Evolutionary conservation across 2,797 vertebrate species (phyloP), one percentile per base, ranked within the genome.

Genomic region (Hyperoplus immaculatus): DNA sequence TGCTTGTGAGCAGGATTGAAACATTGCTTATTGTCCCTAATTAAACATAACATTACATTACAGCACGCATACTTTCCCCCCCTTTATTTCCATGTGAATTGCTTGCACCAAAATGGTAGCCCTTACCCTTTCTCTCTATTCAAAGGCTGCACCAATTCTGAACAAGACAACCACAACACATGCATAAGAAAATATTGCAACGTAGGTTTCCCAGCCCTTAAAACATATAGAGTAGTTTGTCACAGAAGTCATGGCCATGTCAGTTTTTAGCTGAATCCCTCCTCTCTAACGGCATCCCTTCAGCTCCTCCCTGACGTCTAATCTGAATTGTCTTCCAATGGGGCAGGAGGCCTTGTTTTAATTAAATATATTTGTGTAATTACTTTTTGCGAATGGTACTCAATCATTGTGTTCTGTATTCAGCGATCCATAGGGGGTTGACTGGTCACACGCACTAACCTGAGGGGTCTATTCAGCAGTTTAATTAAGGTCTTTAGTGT

Each of bases 401-500:
- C 79, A 87, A 86, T 89, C 83, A 78, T 50, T 72, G 69, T 72
- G 76, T 87, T 84, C 75, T 84, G 74, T 82, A 84, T 85, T 78
- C 60, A 71, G 72, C 6, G 42, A 82, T 83, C 86, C 77, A 36
- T 38, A 5, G 74, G 55, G 84, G 86, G 66, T 29, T 8, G 66
- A 75, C 57, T 72, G 83, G 82, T 89, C 77, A 78, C 77, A 87
- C 84, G 55, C 63, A 50, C 65, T 64, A 61, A 69, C 77, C 84
- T 56, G 68, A 86, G 87, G 29, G 77, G 74, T 86, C 85, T 87
- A 66, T 87, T 92, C 88, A 91, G 90, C 76, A 63, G 68, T 83
- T 92, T 92, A 88, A 92, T 91, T 89, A 89, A 87, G 82, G 77
- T 91, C 83, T 89, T 89, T 54, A 90, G 81, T 79, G 70, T 78